Evolutionary conservation across 1,140 invertebrate species (phyloP), one percentile per base, ranked within the genome.

Genomic region (Zaprionus lachaisei): DNA sequence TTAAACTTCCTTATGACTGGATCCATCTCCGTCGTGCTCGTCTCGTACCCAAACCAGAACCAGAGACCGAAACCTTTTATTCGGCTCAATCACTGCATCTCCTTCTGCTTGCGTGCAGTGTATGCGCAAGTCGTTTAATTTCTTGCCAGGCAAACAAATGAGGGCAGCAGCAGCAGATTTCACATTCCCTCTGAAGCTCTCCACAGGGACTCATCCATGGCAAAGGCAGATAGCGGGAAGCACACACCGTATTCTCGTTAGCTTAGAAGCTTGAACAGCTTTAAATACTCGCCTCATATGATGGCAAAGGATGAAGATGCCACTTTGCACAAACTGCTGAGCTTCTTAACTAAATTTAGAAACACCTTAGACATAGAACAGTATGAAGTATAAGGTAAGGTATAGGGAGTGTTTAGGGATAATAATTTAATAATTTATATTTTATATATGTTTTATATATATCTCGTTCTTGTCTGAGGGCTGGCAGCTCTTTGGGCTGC

Each of bases 1-100:
- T 87, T 77, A 77, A 62, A 77, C 69, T 87, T 77, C 69, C 77
- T 79, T 64, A 72, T 72, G 70, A 72, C 62, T 54, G 44, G 47
- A 34, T 54, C 31, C 31, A 11, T 11, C 44, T 63, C 56, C 51
- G 28, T 34, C 44, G 31, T 61, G 54, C 22, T 20, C 26, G 9
- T 34, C 20, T 15, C 41, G 44, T 56, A 49, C 28, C 47, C 28
- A 54, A 41, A 24, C 28, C 62, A 20, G 22, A 20, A 31, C 28
- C 28, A 31, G 7, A 31, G 28, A 31, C 12, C 9, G 28, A 37
- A 37, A n/a, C 66, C 20, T 26, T 69, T 69, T 51, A 38, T 26
- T 38, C 11, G 31, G 26, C 20, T 17, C 54, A 74, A 69, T 62
- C 57, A 26, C 37, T 47, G 57, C 38, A 15, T 41, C 38, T 22